phyloP scores from a whole-genome alignment of 2,113 vertebrate genomes.

The Geococcyx californianus region DNA sequence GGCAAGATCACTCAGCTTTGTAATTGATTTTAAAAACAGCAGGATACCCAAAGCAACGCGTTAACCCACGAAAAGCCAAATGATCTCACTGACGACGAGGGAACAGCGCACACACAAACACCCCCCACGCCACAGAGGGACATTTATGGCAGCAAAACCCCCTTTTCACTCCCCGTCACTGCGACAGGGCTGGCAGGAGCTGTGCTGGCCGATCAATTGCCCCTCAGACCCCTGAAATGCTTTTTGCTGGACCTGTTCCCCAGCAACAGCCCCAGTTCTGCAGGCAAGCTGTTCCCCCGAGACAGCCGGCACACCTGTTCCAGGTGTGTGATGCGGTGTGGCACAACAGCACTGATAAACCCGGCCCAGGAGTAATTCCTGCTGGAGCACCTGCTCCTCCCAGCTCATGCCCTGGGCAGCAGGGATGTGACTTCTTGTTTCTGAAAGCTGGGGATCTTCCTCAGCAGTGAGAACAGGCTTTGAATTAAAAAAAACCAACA shows the following conservation, averaged over 20 bases:
- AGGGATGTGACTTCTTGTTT: not conserved
- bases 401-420: not conserved
- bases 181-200: not conserved
- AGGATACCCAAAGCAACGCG: not conserved
- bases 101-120: not conserved
- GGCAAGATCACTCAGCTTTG: not conserved
- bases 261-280: not conserved
- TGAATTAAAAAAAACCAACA: not conserved
- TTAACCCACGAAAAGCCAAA: not conserved
- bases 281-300: not conserved
- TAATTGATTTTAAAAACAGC: not conserved
- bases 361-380: not conserved
- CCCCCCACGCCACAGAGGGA: not conserved
- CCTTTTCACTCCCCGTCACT: not conserved
- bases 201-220: not conserved
- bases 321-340: not conserved
- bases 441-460: not conserved
- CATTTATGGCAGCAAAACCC: not conserved
- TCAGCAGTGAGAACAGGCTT: no score
- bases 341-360: accelerated
- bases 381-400: not conserved
- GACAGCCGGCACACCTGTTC: no score
- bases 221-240: not conserved
- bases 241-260: not conserved
- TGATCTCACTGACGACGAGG: not conserved